Base-by-base conservation (phyloP, 2,888 invertebrate species). In the Rhogogaster chlorosoma region DNA sequence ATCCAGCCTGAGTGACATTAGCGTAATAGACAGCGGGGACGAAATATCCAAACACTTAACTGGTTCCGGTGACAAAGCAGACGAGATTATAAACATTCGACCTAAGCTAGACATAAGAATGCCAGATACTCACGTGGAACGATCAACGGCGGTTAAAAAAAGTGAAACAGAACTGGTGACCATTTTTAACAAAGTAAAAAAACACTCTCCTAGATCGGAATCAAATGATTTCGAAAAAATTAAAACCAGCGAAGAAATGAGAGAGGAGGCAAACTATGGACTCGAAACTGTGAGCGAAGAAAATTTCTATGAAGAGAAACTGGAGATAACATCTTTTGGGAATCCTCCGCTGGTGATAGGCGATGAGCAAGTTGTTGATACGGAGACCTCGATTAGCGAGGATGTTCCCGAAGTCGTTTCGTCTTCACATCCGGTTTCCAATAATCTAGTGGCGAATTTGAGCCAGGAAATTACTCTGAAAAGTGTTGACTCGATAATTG, bases 101-200 rank as follows among this genome's bases (percentile, higher is more conserved):
- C 85, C 87, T 0, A 88, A 86, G n/a, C 85, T 89, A n/a, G 88
- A 85, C 49, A 88, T 89, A 9, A 88, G 88, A 83, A 87, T 89
- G 78, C 89, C 89, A 7, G 88, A 88, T 45, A 84, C 87, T 70
- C 78, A 64, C 36, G 85, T 85, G 15, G 88, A 89, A 78, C 84
- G 85, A 84, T 45, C 10, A 26, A 22, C n/a, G 12, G 61, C 6
- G 36, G 78, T 12, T 5, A n/a, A 18, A 45, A 22, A 36, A 61
- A 38, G n/a, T 10, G 61, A 38, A 7, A 22, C 78, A 22, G 61
- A 80, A 61, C 18, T 61, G 22, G 57, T 80, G 36, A 61, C 38
- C 3, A 80, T 80, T 38, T 80, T 61, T 36, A 26, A 80, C 22
- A 53, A 77, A 49, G 1, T 7, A 49, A 67, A 67, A 7, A 15